A percentile compares a stretch with the other conserved stretches of the same genome.
These are phyloP conservation scores for Diphyllodes magnificus DNA, from an alignment of 2,113 vertebrate species.

Conservation along the genomic window DNA sequence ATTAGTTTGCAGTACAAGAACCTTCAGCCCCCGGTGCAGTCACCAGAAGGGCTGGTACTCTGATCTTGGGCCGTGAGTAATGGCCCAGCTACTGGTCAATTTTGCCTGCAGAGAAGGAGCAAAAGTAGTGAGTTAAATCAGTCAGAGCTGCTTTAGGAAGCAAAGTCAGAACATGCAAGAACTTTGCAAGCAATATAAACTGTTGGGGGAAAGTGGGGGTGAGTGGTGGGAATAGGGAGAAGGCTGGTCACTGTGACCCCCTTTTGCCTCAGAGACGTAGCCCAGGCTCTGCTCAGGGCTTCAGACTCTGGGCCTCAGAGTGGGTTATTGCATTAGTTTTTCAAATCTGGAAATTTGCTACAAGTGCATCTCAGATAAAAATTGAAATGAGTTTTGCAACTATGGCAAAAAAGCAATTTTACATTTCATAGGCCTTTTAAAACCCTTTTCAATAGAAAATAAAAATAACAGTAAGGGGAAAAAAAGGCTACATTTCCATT, in stretches of 20 bases:
- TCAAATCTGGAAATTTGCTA: slow-evolving; percentile 21
- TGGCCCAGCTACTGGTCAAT: not conserved
- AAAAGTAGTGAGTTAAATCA: not conserved
- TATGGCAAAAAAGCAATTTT: slow-evolving; percentile 54
- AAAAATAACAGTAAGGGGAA: slow-evolving; percentile 30
- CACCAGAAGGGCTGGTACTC: not conserved
- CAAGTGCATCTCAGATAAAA: slow-evolving; percentile 36
- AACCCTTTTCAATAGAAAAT: slow-evolving; percentile 52
- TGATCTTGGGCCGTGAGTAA: not conserved
- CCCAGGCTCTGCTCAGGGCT: not conserved
- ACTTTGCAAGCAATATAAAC: not conserved
- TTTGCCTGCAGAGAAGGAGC: not conserved
- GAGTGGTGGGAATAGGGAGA: not conserved
- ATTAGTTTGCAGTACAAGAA: not conserved
- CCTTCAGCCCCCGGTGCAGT: not conserved
- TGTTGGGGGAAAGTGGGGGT: not conserved
- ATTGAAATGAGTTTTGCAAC: slow-evolving; percentile 48
- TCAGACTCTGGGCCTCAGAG: not conserved
- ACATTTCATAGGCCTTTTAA: slow-evolving; percentile 54
- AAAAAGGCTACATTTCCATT: slow-evolving; percentile 42
- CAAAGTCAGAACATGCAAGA: not conserved
- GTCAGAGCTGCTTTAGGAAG: not conserved
- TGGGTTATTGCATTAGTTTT: not conserved
- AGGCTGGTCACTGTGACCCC: not conserved
- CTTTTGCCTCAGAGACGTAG: not conserved